Conservation (phyloP, 92 coral and sea anemone genomes). For the Siderastrea radians region DNA sequence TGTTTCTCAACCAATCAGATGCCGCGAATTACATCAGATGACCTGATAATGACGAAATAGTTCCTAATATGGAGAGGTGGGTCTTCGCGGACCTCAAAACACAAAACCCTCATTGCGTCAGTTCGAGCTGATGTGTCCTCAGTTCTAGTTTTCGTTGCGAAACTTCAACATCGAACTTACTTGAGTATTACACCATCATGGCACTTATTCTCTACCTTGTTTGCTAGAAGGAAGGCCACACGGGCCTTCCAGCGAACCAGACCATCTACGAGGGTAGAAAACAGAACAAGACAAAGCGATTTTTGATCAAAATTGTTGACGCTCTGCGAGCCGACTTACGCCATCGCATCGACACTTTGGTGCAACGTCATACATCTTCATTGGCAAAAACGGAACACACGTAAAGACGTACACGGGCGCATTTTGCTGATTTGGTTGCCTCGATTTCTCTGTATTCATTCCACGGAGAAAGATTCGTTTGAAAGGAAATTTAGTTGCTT, state of each 20-base stretch:
- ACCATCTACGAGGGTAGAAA: conserved; percentile 26
- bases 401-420: conserved; percentile 49
- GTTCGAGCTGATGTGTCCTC: conserved; percentile 65
- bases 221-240: conserved; percentile 91
- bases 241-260: conserved; percentile 83
- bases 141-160: conserved; percentile 64
- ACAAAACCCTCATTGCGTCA: conserved; percentile 92
- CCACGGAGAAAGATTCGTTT: conserved; percentile 35
- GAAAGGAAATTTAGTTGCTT: conserved; percentile 52
- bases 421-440: conserved; percentile 64
- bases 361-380: conserved; percentile 97
- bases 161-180: conserved; percentile 45
- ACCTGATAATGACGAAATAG: conserved; percentile 87
- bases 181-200: conserved; percentile 83
- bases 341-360: conserved; percentile 87
- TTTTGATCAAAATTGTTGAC: conserved; percentile 44
- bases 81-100: conserved; percentile 58
- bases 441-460: conserved; percentile 32
- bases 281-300: conserved; percentile 30
- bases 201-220: conserved; percentile 70
- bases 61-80: conserved; percentile 78
- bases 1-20: conserved; percentile 74
- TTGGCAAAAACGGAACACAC: conserved; percentile 84
- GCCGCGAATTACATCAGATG: conserved; percentile 83
- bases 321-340: conserved; percentile 66